Evolutionary conservation across 2,888 invertebrate genomes (phyloP).

Genomic region (Nomada ruficornis): DNA sequence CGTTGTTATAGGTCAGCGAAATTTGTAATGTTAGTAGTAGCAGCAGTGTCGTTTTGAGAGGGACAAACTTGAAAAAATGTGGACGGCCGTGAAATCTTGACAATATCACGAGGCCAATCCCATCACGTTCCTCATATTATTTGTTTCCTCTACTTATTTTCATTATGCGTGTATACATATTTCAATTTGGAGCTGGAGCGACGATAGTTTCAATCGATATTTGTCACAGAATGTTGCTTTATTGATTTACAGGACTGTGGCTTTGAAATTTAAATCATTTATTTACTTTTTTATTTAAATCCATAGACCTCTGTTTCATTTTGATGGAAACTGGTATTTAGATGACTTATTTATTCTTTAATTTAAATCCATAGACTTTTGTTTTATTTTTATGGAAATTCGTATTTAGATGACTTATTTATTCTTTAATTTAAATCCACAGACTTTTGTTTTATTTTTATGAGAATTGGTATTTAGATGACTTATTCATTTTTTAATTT

Average conservation of each 20-base stretch:
- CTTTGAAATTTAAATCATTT: too few relatives aligned
- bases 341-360: too few relatives aligned
- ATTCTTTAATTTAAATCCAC: too few relatives aligned
- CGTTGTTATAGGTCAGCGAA: constrained; percentile 1
- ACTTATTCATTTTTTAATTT: too few relatives aligned
- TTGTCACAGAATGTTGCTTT: too few relatives aligned
- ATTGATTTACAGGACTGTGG: too few relatives aligned
- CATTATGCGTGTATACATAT: neutral
- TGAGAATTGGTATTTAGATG: neutral
- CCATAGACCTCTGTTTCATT: too few relatives aligned
- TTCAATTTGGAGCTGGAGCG: too few relatives aligned
- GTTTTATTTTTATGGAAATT: neutral
- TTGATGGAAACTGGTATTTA: neutral
- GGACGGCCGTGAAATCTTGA: neutral
- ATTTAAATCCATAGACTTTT: too few relatives aligned
- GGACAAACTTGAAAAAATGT: neutral
- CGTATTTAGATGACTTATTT: neutral
- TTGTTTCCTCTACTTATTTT: neutral
- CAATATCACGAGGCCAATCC: neutral
- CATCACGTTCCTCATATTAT: neutral
- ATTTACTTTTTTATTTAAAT: too few relatives aligned
- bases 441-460: too few relatives aligned
- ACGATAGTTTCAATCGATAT: too few relatives aligned
- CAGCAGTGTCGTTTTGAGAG: neutral
- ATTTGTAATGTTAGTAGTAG: neutral